Evolutionary conservation across 2,113 vertebrate genomes (phyloP).

Genomic region (Rhinoptilus africanus): DNA sequence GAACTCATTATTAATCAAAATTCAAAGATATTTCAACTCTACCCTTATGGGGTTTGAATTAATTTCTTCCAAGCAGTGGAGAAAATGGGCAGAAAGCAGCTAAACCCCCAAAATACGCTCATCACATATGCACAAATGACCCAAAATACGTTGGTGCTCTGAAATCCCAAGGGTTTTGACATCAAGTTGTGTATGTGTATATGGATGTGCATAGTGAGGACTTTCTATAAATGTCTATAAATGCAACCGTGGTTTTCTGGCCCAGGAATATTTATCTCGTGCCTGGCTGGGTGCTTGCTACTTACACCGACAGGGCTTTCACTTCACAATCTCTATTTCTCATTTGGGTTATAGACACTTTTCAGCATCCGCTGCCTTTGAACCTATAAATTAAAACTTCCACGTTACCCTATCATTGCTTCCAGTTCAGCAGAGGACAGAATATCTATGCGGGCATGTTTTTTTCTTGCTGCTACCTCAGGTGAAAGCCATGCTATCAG

Average conservation of each 20-base stretch:
- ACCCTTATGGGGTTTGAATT: neutral
- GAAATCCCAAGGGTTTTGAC: neutral
- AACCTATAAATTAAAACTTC: constrained; percentile 13
- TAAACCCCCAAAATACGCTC: neutral
- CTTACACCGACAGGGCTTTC: neutral
- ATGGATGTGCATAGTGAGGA: neutral
- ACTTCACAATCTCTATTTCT: neutral
- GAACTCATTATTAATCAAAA: neutral
- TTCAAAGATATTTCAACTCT: neutral
- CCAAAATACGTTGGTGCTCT: accelerated
- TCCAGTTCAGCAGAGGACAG: constrained; percentile 1
- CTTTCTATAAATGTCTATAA: neutral
- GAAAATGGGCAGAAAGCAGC: neutral
- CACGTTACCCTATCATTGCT: neutral
- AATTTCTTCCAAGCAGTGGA: neutral
- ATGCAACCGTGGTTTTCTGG: neutral
- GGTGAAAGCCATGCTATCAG: neutral
- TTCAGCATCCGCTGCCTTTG: neutral
- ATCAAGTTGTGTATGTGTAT: neutral
- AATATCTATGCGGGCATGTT: neutral
- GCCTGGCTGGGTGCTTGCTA: neutral
- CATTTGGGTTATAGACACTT: neutral
- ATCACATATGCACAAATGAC: neutral
- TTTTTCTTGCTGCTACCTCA: neutral
- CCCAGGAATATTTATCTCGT: neutral